phyloP scores from a whole-genome alignment of 2,888 invertebrate genomes.

The Pseudoips prasinana region DNA sequence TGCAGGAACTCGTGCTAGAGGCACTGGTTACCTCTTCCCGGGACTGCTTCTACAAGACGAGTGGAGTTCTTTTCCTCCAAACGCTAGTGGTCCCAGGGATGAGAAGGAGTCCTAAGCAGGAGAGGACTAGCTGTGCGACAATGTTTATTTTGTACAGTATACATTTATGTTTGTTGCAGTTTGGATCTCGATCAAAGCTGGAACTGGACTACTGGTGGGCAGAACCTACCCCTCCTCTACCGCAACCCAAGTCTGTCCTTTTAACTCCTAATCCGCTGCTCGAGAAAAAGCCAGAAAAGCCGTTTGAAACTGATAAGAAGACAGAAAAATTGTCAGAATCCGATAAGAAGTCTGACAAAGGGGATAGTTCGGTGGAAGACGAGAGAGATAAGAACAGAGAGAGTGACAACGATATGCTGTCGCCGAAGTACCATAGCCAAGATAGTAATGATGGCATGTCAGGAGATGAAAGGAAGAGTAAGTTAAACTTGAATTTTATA shows the following conservation, averaged over 20 bases:
- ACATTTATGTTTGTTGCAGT: no score
- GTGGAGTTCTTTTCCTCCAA: no score
- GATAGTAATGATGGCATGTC: slow-evolving; percentile 75
- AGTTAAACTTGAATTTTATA: no score
- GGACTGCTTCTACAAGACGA: no score
- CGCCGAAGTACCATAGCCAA: slow-evolving; percentile 67
- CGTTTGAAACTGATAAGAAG: slow-evolving; percentile 26
- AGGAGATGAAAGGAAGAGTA: slow-evolving; percentile 70
- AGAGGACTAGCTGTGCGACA: no score
- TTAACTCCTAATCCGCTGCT: slow-evolving; percentile 1
- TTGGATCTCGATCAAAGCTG: slow-evolving; percentile 88
- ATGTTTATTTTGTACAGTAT: no score
- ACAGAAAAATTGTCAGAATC: slow-evolving; percentile 15
- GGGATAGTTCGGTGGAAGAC: slow-evolving; percentile 56
- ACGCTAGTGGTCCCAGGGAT: no score
- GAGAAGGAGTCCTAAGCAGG: no score
- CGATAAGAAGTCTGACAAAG: slow-evolving; percentile 48
- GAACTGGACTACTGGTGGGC: slow-evolving; percentile 92
- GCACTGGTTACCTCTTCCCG: no score
- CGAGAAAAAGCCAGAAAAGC: slow-evolving; percentile 21
- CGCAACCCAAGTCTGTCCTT: slow-evolving; percentile 32
- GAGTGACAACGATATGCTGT: slow-evolving; percentile 63
- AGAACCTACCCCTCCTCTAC: slow-evolving; percentile 69
- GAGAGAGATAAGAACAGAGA: slow-evolving; percentile 48
- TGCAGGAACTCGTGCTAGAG: no score